Conservation (phyloP, 2,113 vertebrate species). For the Bubo bubo region DNA sequence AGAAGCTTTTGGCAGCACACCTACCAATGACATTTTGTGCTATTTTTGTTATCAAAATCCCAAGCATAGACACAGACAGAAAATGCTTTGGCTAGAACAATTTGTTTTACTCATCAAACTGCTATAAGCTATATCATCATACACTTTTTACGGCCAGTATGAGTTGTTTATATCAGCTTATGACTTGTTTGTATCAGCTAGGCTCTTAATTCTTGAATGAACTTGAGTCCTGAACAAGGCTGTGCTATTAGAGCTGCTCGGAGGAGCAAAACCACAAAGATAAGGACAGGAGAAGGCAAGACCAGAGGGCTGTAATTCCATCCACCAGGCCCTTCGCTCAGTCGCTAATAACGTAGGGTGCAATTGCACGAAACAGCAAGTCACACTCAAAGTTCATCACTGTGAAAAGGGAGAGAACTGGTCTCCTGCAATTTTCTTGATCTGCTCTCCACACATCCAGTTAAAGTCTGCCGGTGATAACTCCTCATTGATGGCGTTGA, state of each 20-base stretch:
- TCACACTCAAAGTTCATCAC: neutral
- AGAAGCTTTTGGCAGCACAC: slow-evolving; percentile 18
- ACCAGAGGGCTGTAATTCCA: slow-evolving; percentile 1
- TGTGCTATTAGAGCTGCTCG: neutral
- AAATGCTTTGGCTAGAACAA: slow-evolving; percentile 25
- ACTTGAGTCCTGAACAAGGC: neutral
- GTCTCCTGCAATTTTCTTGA: neutral
- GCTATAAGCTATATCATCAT: neutral
- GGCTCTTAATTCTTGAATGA: neutral
- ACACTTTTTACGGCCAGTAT: neutral
- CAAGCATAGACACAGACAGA: neutral
- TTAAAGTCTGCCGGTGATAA: neutral
- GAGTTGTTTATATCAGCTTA: neutral
- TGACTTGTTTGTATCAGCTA: neutral
- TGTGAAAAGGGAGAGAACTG: neutral
- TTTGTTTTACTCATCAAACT: slow-evolving; percentile 16
- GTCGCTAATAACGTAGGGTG: neutral
- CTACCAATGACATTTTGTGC: neutral
- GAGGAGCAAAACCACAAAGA: neutral
- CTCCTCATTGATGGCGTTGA: neutral
- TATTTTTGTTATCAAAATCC: slow-evolving; percentile 49
- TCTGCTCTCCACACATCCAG: neutral
- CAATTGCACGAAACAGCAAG: neutral
- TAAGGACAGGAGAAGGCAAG: neutral
- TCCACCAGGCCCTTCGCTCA: neutral